Conservation (phyloP, 2,888 invertebrate genomes). For the Bellardia bayeri region DNA sequence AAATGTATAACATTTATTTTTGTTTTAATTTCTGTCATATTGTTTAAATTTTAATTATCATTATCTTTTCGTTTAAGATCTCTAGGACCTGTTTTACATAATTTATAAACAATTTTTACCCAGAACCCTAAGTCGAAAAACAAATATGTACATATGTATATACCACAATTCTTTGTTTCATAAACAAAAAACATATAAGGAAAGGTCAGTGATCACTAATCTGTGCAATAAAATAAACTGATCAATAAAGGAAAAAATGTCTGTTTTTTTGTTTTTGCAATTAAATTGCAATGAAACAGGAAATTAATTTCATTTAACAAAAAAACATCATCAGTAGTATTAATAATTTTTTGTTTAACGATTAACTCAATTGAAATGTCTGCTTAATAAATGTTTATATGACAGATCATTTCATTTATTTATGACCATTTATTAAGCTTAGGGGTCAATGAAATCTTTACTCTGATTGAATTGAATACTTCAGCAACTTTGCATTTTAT, state of each 20-base stretch:
- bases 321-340: neutral
- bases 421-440: slow-evolving; percentile 59
- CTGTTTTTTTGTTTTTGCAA: neutral
- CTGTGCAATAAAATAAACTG: slow-evolving; percentile 6
- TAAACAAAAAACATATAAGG: slow-evolving; percentile 16
- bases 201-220: slow-evolving; percentile 66
- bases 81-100: no score
- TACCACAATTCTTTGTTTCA: no score
- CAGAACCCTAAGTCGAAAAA: neutral
- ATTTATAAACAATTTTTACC: no score
- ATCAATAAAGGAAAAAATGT: slow-evolving; percentile 20
- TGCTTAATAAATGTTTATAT: slow-evolving; percentile 64
- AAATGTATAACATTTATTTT: no score
- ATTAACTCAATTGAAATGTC: slow-evolving; percentile 69
- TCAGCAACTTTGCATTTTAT: slow-evolving; percentile 39
- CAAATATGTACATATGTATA: no score
- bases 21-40: no score
- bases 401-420: slow-evolving; percentile 67
- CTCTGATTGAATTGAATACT: slow-evolving; percentile 68
- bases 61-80: no score
- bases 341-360: slow-evolving; percentile 25
- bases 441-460: slow-evolving; percentile 71
- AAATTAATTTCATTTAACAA: slow-evolving; percentile 58
- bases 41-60: no score
- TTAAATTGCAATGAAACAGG: slow-evolving; percentile 41